Evolutionary conservation across 2,888 invertebrate species (phyloP).

Genomic region (Drosophila ustulata): DNA sequence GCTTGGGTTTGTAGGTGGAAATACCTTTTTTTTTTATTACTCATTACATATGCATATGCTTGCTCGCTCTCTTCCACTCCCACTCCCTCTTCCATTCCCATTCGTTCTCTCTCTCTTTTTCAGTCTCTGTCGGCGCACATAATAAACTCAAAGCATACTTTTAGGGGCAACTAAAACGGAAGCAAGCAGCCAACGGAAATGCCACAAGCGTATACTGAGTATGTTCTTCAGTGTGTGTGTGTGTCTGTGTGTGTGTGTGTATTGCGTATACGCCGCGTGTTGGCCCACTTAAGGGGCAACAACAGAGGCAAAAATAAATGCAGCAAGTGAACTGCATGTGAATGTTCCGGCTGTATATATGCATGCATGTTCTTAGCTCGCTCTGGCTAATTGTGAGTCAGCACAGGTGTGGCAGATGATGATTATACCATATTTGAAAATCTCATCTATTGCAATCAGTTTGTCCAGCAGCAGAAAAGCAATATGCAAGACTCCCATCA

Average conservation of each 20-base stretch:
- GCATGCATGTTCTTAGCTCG: neutral
- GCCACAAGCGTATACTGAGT: constrained; percentile 16
- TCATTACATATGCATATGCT: constrained; percentile 7
- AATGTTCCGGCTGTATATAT: neutral
- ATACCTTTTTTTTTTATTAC: constrained; percentile 6
- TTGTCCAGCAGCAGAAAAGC: constrained; percentile 8
- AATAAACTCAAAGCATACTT: constrained; percentile 50
- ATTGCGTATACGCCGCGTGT: constrained; percentile 34
- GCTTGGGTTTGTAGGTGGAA: constrained; percentile 1
- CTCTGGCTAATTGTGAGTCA: constrained; percentile 29
- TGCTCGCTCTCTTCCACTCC: neutral
- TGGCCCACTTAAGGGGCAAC: constrained; percentile 36
- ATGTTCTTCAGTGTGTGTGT: neutral
- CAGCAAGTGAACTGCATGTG: constrained; percentile 20
- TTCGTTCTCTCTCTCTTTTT: neutral
- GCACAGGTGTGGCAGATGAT: constrained; percentile 18
- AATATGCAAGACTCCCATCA: neutral
- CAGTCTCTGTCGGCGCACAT: constrained; percentile 8
- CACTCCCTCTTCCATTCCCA: neutral
- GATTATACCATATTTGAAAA: constrained; percentile 16
- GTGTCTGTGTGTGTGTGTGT: neutral
- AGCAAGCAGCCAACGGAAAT: constrained; percentile 24
- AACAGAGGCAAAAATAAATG: constrained; percentile 29
- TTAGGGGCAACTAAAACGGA: constrained; percentile 40
- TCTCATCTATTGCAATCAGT: constrained; percentile 14